Base-by-base conservation (phyloP, 1,140 invertebrate genomes). In the Chironomus striatipennis region DNA sequence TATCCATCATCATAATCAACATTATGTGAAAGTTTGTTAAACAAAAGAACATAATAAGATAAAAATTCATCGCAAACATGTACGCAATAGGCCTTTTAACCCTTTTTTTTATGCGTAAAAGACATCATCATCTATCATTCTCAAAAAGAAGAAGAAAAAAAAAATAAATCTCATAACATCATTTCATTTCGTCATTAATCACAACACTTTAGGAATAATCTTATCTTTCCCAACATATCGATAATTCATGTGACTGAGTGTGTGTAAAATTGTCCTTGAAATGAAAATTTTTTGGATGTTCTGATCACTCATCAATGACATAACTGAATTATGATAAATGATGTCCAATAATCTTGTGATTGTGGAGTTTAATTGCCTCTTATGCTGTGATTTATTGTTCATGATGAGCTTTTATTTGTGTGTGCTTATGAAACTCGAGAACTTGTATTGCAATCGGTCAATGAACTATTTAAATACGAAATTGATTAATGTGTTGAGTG, bases 271-370 rank as follows among this genome's bases (percentile, higher is more conserved):
- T 57, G 47, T 57, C 12, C 24, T 34, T 5, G 47, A 57, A 57
- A 57, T 57, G 1, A 15, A n/a, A n/a, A 5, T 12, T 15, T 57
- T 57, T 4, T 8, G 8, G 43, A 10, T 47, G 15, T 47, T 34
- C 43, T 10, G 8, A 47, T 47, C 43, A 47, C 1, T 47, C 43
- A 34, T 34, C 7, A 47, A 47, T 57, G 47, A 57, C 12, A 57
- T 57, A 15, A 57, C 47, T 57, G 47, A 57, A 57, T 57, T 57
- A 57, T 57, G 47, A 57, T 57, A 57, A 57, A 57, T 57, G 47
- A 57, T 57, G 47, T 12, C 47, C 12, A 57, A 57, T 57, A n/a
- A 15, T 57, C 47, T 10, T 57, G 4, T n/a, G 47, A 57, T 57
- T 57, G 47, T 12, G n/a, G 47, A 57, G 12, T 57, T 57, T 57